phyloP scores from a whole-genome alignment of 92 coral and sea anemone species.

The Nematostella vectensis region DNA sequence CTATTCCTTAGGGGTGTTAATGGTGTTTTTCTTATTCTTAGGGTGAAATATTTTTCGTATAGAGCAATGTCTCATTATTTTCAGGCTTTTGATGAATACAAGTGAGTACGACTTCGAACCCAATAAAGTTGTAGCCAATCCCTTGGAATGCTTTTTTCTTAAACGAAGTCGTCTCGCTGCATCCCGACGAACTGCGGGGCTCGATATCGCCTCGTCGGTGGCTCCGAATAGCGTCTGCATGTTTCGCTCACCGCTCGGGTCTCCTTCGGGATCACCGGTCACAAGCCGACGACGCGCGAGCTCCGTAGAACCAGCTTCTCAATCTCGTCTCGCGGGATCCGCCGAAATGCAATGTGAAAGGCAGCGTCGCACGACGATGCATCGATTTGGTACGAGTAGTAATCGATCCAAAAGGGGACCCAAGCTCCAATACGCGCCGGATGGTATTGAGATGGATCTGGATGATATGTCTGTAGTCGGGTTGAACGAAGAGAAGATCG shows the following conservation, averaged over 20 bases:
- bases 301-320: constrained; percentile 29
- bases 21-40: too few relatives aligned
- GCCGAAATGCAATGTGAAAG: constrained; percentile 6
- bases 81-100: constrained; percentile 63
- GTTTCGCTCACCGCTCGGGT: constrained; percentile 79
- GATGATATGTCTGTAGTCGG: constrained; percentile 22
- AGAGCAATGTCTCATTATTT: too few relatives aligned
- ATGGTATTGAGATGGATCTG: constrained; percentile 18
- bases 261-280: constrained; percentile 62
- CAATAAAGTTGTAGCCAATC: constrained; percentile 79
- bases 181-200: constrained; percentile 51
- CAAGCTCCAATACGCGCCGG: constrained; percentile 28
- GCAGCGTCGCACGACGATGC: constrained; percentile 39
- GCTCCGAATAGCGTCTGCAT: constrained; percentile 86
- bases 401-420: constrained; percentile 20
- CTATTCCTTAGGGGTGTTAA: too few relatives aligned
- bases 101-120: constrained; percentile 62
- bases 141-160: constrained; percentile 84
- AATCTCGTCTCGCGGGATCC: constrained; percentile 1
- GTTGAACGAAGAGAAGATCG: constrained; percentile 19
- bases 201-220: constrained; percentile 75
- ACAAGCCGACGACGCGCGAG: constrained; percentile 46
- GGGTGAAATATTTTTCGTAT: too few relatives aligned
- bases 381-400: constrained; percentile 19
- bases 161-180: constrained; percentile 48